Evolutionary conservation across 1,140 invertebrate genomes (phyloP).

Genomic region (Papilio machaon): DNA sequence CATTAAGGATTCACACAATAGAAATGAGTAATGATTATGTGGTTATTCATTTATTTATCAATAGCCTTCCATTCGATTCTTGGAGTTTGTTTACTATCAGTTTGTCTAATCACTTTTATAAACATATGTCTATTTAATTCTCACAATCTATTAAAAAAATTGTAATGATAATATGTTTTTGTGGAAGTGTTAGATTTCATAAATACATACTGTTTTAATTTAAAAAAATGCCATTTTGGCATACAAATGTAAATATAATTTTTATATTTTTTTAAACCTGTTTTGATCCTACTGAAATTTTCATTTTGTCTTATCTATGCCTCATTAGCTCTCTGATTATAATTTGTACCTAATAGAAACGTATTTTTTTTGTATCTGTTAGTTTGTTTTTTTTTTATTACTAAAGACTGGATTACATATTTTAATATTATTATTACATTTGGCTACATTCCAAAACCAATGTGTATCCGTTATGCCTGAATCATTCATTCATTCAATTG

Average conservation of each 20-base stretch:
- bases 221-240: too few relatives aligned
- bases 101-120: not conserved
- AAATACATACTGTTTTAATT: not conserved
- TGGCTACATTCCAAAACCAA: not conserved
- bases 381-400: not conserved
- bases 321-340: conserved; percentile 23
- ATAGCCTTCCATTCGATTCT: not conserved
- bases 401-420: not conserved
- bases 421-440: not conserved
- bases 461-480: not conserved
- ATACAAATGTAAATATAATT: too few relatives aligned
- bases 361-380: not conserved
- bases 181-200: not conserved
- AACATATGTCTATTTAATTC: too few relatives aligned
- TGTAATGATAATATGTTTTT: not conserved
- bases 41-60: not conserved
- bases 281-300: too few relatives aligned
- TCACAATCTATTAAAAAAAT: not conserved
- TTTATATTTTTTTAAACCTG: too few relatives aligned
- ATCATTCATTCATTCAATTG: conserved; percentile 14
- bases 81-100: not conserved
- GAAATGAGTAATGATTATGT: not conserved
- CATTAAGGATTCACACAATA: not conserved
- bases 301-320: too few relatives aligned
- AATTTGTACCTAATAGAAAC: not conserved